phyloP scores from a whole-genome alignment of 2,888 invertebrate species.

The Ennomos quercinarius region DNA sequence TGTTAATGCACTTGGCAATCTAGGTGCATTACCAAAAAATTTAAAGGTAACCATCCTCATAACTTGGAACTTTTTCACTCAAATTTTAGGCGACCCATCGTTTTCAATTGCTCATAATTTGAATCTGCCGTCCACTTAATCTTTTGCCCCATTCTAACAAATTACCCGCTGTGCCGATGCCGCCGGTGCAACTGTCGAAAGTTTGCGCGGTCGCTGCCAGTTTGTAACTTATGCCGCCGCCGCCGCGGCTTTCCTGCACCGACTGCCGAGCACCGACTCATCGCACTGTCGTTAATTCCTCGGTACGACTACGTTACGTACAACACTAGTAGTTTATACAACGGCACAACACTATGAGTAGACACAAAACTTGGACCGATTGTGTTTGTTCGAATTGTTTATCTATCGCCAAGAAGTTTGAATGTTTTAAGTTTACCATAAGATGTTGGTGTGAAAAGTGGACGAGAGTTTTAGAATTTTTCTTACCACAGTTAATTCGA shows the following conservation, averaged over 20 bases:
- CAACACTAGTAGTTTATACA: not conserved
- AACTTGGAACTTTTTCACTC: constrained; percentile 11
- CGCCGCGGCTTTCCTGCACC: not conserved
- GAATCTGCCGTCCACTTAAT: constrained; percentile 24
- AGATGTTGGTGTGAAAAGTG: constrained; percentile 11
- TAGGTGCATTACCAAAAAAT: not conserved
- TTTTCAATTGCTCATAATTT: constrained; percentile 18
- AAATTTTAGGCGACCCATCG: constrained; percentile 7
- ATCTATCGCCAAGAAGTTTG: constrained; percentile 23
- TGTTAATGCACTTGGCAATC: not conserved
- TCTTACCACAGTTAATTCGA: too few species aligned
- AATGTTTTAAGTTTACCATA: constrained; percentile 20
- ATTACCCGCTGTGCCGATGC: constrained; percentile 36
- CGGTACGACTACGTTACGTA: constrained; percentile 1
- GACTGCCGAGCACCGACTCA: constrained; percentile 7
- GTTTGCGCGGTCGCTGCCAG: constrained; percentile 29
- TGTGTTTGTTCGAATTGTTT: constrained; percentile 39
- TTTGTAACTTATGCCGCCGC: constrained; percentile 7
- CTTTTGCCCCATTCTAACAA: constrained; percentile 35
- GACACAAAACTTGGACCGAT: constrained; percentile 22
- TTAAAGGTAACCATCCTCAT: not conserved
- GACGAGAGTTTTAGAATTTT: not conserved
- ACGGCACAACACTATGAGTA: not conserved
- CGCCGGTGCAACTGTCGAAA: constrained; percentile 37
- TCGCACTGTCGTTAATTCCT: constrained; percentile 23